Evolutionary conservation across 2,888 invertebrate genomes (phyloP).

Genomic region (Idaea aversata): DNA sequence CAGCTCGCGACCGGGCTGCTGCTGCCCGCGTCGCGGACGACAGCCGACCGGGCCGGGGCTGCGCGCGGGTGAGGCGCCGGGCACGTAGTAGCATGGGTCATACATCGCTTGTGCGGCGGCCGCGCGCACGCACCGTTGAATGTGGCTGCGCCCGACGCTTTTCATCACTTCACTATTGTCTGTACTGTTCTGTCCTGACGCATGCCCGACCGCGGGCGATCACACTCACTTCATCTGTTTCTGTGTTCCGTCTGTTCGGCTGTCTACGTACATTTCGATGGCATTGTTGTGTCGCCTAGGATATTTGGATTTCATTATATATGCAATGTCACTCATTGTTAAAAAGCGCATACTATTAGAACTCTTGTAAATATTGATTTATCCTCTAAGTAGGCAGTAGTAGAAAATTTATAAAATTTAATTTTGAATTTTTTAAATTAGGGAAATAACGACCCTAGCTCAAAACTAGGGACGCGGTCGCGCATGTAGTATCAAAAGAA

Average conservation of each 20-base stretch:
- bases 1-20: conserved; percentile 9
- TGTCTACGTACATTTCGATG: conserved; percentile 75
- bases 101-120: conserved; percentile 79
- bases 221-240: conserved; percentile 80
- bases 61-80: conserved; percentile 35
- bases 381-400: conserved; percentile 64
- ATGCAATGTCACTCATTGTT: conserved; percentile 75
- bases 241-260: conserved; percentile 76
- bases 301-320: conserved; percentile 71
- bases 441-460: conserved; percentile 43
- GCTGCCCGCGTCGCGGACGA: conserved; percentile 20
- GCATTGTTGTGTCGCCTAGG: conserved; percentile 72
- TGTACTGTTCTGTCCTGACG: conserved; percentile 79
- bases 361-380: conserved; percentile 71
- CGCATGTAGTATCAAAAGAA: conserved; percentile 51
- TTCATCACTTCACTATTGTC: conserved; percentile 79
- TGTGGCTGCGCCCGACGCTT: conserved; percentile 80
- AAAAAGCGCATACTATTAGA: conserved; percentile 76
- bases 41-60: conserved; percentile 37
- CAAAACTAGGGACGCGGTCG: conserved; percentile 55
- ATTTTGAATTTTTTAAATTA: conserved; percentile 44
- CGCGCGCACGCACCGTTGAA: conserved; percentile 78
- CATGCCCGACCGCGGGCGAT: conserved; percentile 78
- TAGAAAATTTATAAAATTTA: conserved; percentile 47
- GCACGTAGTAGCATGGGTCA: conserved; percentile 79